Percentiles rank a stretch among this genome's conserved stretches.
phyloP scores from a whole-genome alignment of 1,140 invertebrate species.

The Heliconius hewitsoni region DNA sequence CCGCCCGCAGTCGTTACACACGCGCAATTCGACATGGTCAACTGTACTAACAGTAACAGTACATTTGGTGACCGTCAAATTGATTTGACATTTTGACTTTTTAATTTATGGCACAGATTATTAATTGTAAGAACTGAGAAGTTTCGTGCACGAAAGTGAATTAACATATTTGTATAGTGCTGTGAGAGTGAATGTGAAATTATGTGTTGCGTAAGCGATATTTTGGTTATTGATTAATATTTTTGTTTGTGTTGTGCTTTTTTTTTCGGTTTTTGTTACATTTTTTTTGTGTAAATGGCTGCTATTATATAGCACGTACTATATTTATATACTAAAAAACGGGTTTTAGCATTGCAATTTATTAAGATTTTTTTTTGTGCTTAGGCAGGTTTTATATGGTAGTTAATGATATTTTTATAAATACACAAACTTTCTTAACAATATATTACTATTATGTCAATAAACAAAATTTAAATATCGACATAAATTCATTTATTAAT shows the following conservation, averaged over 20 bases:
- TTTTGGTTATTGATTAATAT: conserved; percentile 46
- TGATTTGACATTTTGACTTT: conserved; percentile 53
- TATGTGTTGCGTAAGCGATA: conserved; percentile 66
- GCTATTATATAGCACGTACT: neutral
- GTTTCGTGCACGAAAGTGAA: conserved; percentile 74
- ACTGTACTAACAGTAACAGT: conserved; percentile 59
- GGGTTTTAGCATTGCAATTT: neutral
- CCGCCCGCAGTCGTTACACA: conserved; percentile 69
- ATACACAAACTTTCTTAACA: no score
- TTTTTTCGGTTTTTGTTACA: neutral
- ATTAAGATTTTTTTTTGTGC: neutral
- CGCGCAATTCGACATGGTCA: conserved; percentile 79
- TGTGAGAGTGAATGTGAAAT: conserved; percentile 76
- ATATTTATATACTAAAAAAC: neutral
- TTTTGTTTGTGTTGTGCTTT: conserved; percentile 8
- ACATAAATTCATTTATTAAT: neutral
- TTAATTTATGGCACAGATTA: conserved; percentile 35
- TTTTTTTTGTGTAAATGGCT: conserved; percentile 5
- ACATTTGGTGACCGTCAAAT: conserved; percentile 45
- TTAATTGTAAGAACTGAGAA: conserved; percentile 46
- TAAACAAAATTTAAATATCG: neutral
- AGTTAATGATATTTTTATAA: no score
- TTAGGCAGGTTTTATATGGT: no score
- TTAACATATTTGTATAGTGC: conserved; percentile 58
- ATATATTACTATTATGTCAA: neutral